Evolutionary conservation across 2,797 vertebrate species (phyloP), one percentile per base, ranked within the genome.

Genomic region (Rhabdophis nuchalis): DNA sequence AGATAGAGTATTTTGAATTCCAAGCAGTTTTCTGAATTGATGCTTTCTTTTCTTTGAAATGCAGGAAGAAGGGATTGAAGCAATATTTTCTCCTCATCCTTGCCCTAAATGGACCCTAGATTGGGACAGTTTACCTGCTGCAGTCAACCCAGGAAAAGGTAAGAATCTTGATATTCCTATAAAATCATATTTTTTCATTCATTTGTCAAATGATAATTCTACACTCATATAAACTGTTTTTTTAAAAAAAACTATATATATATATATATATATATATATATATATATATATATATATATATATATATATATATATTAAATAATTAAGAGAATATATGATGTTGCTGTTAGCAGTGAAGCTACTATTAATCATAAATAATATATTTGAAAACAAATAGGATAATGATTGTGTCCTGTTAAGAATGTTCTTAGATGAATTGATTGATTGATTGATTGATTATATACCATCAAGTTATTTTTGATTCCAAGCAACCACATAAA

Each of bases 101-200:
- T 98, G 97, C 95, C 98, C 98, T 90, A 92, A 18, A 56, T 99
- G 98, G 98, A 98, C 97, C 6, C 95, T 99, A 95, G 98, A 98
- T 6, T 99, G 99, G 99, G 97, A 97, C 89, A 97, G 41, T 93
- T 97, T 99, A 61, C 99, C 99, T 87, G 95, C 96, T 94, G 98
- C 99, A 53, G 99, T 99, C 95, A 99, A 97, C 96, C 99, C 99
- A 92, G 98, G 97, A 91, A 98, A 99, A 98, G 99, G 99, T 99
- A 97, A 95, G 95, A 13, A 52, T 56, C n/a, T n/a, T 41, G 0
- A 86, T 93, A 57, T 94, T 18, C 23, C 23, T 89, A 27, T 89
- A 92, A 90, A 64, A 53, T 72, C 12, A 18, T 92, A 9, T 46
- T 41, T 82, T 54, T 89, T 88, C 36, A 14, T 50, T 86, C 16